These are phyloP conservation scores for Mantis religiosa DNA, from an alignment of 2,888 invertebrate species.

Conservation along the genomic window DNA sequence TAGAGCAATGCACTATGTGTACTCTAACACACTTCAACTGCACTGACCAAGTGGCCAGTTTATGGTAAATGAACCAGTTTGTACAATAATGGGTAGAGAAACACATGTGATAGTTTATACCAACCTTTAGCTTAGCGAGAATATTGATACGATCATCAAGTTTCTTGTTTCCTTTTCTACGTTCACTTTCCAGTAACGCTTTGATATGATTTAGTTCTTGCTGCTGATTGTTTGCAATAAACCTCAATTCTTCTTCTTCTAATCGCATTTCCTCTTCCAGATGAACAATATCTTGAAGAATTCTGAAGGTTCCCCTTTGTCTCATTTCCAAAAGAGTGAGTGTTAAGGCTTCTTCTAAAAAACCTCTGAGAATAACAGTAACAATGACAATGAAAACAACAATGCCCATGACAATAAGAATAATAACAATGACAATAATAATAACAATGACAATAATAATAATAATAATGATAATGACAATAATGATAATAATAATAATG, in stretches of 20 bases:
- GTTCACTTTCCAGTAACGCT: background rate
- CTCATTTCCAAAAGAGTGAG: background rate
- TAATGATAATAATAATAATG: too few relatives aligned
- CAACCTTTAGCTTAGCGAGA: background rate
- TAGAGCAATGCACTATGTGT: too few relatives aligned
- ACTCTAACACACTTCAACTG: too few relatives aligned
- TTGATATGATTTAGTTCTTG: background rate
- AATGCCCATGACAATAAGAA: too few relatives aligned
- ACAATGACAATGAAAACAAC: too few relatives aligned
- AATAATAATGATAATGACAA: too few relatives aligned
- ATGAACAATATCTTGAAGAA: background rate
- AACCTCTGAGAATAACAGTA: background rate
- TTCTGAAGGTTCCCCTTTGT: background rate
- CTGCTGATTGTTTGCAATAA: background rate
- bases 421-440: too few relatives aligned
- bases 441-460: too few relatives aligned
- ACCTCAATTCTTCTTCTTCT: background rate
- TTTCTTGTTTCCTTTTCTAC: background rate
- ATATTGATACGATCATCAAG: background rate
- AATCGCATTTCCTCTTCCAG: background rate
- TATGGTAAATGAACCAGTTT: too few relatives aligned
- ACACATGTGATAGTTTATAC: too few relatives aligned
- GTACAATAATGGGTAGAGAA: too few relatives aligned
- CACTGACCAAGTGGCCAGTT: too few relatives aligned
- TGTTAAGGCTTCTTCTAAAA: background rate